Conservation (phyloP, 2,888 invertebrate genomes). For the Linyphia triangularis region DNA sequence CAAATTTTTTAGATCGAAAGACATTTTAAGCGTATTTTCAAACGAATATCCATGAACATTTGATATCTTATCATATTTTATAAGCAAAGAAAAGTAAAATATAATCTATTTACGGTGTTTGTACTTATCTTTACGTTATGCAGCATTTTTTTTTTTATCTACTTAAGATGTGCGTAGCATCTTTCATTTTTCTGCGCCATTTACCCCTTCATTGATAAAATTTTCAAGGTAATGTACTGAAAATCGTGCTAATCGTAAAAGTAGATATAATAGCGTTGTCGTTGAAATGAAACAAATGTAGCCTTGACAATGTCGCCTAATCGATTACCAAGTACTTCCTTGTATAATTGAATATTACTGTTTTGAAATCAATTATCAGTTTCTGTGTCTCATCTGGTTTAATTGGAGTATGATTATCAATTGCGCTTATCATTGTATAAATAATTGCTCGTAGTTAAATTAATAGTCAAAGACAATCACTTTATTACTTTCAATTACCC, state of each 20-base stretch:
- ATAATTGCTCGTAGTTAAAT: too few relatives aligned
- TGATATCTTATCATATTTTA: background rate
- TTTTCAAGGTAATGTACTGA: conserved; percentile 1
- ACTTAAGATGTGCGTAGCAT: background rate
- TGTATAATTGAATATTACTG: too few relatives aligned
- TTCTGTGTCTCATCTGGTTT: too few relatives aligned
- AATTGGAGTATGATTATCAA: too few relatives aligned
- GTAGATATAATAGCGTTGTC: too few relatives aligned
- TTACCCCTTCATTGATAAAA: conserved; percentile 26
- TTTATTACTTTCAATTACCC: too few relatives aligned
- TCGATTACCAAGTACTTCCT: conserved; percentile 8
- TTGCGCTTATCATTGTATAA: too few relatives aligned
- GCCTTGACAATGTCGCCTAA: conserved; percentile 42
- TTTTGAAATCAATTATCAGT: too few relatives aligned
- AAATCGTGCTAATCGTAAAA: background rate
- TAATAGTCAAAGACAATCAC: too few relatives aligned
- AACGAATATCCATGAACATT: background rate
- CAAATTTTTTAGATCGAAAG: background rate
- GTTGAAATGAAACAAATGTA: background rate
- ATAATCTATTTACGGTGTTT: background rate
- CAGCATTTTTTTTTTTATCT: conserved; percentile 15
- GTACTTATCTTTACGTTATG: conserved; percentile 23
- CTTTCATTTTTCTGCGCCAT: background rate
- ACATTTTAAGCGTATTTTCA: background rate
- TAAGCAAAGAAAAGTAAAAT: background rate